Evolutionary conservation across 1,140 invertebrate species (phyloP), one percentile per base, ranked within the genome.

Genomic region (Orchesella cincta): DNA sequence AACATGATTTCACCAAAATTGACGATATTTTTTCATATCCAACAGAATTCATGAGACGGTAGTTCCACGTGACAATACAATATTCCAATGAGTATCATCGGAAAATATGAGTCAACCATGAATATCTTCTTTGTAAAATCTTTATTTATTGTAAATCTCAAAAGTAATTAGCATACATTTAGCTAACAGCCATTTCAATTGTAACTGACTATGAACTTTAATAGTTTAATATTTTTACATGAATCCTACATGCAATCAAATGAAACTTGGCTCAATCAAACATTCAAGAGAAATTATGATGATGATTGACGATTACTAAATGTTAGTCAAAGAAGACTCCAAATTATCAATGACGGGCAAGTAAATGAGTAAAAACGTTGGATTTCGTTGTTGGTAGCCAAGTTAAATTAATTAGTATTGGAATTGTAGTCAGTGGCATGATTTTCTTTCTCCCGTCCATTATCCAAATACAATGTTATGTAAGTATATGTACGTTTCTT

Each of bases 21-120:
- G 28, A 23, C 23, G 5, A 64, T 23, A 8, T 2, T 31, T 67
- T 67, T 67, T 31, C 28, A 14, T 73, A 36, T 46, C 31, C 35
- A n/a, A n/a, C n/a, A 73, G 71, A 73, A 28, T 73, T 73, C 23
- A 73, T 73, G 71, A n/a, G 71, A 3, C 71, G 39, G 23, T 73
- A 73, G 28, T n/a, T 46, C 14, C 1, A 2, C 26, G 12, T 3
- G n/a, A 67, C 62, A 12, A 16, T 18, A 3, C 14, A 3, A 31
- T 12, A 1, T 67, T 67, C 62, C 62, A 46, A 67, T 29, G 31
- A 29, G 26, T 33, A 8, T 16, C 12, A 14, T 33, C 8, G 28
- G 62, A 67, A 67, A 33, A 8, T 14, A 67, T n/a, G n/a, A 67
- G 62, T 67, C 62, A 67, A 18, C 28, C 29, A 67, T 31, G 28